Evolutionary conservation across 2,113 vertebrate species (phyloP), one percentile per base, ranked within the genome.

Genomic region (Pterophyllum scalare): DNA sequence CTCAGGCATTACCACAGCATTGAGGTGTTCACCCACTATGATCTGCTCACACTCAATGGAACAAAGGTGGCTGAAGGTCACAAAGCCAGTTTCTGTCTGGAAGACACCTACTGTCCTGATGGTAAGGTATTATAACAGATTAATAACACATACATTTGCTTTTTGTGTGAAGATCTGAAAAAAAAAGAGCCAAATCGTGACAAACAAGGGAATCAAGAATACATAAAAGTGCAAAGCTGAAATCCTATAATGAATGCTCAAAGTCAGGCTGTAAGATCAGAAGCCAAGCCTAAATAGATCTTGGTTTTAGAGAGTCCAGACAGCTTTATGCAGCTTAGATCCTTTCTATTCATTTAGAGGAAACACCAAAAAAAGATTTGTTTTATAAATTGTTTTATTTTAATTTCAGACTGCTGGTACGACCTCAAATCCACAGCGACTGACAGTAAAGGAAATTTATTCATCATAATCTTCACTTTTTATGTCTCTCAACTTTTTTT

Each of bases 61-160:
- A 97, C 97, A 57, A 98, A 97, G 90, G 96, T 99, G 58, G 98
- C 98, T 0, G 98, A 99, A 81, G 98, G 98, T 43, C 98, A 99
- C 93, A 99, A 99, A 81, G 98, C 98, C 93, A 99, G 98, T 89
- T 99, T 99, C 95, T 99, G 98, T 82, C 92, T 99, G 59, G 98
- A 99, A 93, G 98, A 99, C 92, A 98, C 98, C 4, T 97, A 96
- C 85, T 99, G 98, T 84, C 97, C 97, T 0, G 94, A 97, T 20
- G 98, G 98, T 98, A 26, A 87, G 81, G 22, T 24, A 11, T 28
- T 14, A 75, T 17, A 1, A 15, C 35, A 38, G 14, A 33, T 59
- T 38, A 22, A 57, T 54, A 5, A 72, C 11, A 13, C n/a, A 11
- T 26, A 15, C 14, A 40, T 61, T 35, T 83, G n/a, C 5, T 33